These are phyloP conservation scores for Picus viridis DNA, from an alignment of 2,797 vertebrate species.

Conservation along the genomic window DNA sequence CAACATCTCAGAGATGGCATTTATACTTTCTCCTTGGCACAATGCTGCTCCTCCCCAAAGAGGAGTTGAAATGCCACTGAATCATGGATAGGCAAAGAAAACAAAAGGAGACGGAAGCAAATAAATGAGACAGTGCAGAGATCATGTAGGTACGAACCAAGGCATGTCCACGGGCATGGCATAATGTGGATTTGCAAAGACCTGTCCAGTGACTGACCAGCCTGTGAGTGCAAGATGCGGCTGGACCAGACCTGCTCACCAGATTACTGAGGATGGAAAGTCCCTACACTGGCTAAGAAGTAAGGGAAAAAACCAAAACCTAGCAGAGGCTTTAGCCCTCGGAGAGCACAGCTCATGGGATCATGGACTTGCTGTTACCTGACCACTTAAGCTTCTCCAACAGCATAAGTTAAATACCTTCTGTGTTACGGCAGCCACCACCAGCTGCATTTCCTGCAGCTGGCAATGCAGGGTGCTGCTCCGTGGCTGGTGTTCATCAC, in stretches of 20 bases:
- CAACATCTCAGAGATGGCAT: not conserved
- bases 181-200: not conserved
- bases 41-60: not conserved
- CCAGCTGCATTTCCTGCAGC: not conserved
- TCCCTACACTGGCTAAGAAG: not conserved
- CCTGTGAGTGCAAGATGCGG: not conserved
- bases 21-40: not conserved
- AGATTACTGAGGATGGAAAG: not conserved
- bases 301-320: fast-evolving
- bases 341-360: not conserved
- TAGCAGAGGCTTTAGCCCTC: not conserved
- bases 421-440: not conserved
- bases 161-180: not conserved
- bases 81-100: not conserved
- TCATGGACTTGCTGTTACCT: not conserved
- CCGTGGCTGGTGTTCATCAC: not conserved
- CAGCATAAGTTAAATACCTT: not conserved
- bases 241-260: not conserved
- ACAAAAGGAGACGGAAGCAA: not conserved
- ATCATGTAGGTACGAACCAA: not conserved
- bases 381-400: not conserved
- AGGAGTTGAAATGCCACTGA: not conserved
- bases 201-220: constrained; percentile 12
- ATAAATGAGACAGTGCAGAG: not conserved
- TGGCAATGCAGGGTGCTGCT: not conserved